These are phyloP conservation scores for Drosophila pectinifera DNA, from an alignment of 1,140 invertebrate species.

Conservation along the genomic window DNA sequence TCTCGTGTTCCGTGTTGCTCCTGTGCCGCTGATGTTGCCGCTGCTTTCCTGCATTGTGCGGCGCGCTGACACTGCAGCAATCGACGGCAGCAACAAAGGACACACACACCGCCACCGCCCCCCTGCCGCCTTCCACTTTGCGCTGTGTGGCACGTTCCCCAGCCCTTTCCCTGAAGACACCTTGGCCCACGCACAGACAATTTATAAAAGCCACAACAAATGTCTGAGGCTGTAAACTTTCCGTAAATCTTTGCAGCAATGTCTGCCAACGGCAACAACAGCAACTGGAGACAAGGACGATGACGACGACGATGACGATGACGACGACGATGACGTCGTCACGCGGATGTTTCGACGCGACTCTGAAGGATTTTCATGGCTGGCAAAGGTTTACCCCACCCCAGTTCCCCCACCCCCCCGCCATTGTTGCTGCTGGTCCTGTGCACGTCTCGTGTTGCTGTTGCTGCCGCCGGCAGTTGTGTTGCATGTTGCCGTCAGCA, in stretches of 20 bases:
- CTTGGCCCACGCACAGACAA: slow-evolving; percentile 78
- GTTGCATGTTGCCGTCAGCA: slow-evolving; percentile 73
- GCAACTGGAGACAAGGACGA: slow-evolving; percentile 17
- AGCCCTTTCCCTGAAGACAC: slow-evolving; percentile 33
- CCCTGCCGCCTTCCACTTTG: too few relatives aligned
- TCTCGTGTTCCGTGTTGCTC: slow-evolving; percentile 57
- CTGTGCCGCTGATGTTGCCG: slow-evolving; percentile 8
- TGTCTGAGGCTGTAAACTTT: slow-evolving; percentile 80
- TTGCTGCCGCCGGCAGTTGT: slow-evolving; percentile 41
- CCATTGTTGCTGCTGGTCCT: slow-evolving; percentile 26
- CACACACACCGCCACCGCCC: too few relatives aligned
- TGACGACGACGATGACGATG: slow-evolving; percentile 28
- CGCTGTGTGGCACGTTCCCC: neutral
- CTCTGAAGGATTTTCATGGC: slow-evolving; percentile 78
- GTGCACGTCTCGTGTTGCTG: slow-evolving; percentile 1
- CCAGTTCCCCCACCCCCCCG: slow-evolving; percentile 6
- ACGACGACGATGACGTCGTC: slow-evolving; percentile 37
- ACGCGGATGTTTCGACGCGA: slow-evolving; percentile 54
- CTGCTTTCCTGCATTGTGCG: slow-evolving; percentile 16
- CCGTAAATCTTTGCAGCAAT: slow-evolving; percentile 74
- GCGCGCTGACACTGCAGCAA: slow-evolving; percentile 62
- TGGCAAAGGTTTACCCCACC: slow-evolving; percentile 13
- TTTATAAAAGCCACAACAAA: slow-evolving; percentile 82
- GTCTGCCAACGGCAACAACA: slow-evolving; percentile 57
- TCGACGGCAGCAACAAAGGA: slow-evolving; percentile 46